Conservation (phyloP, 2,797 vertebrate genomes). For the Acanthis flammea region DNA sequence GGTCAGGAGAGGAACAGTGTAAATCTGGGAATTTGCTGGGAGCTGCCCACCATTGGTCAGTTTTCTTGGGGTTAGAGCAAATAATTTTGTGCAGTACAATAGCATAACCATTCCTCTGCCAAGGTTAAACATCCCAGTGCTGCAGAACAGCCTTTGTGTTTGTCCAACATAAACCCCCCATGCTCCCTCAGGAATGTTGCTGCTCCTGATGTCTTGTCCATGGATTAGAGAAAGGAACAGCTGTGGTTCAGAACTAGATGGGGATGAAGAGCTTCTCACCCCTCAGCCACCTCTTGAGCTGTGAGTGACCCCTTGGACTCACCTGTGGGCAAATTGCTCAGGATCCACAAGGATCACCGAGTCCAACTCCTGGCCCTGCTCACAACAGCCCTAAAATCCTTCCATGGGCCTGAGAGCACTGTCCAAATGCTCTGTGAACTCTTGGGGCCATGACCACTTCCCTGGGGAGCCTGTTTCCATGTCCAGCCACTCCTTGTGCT, state of each 20-base stretch:
- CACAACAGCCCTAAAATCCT: not conserved
- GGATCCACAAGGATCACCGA: not conserved
- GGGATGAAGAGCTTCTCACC: not conserved
- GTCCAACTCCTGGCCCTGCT: not conserved
- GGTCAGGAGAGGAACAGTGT: not conserved
- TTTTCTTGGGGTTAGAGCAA: not conserved
- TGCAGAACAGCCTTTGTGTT: not conserved
- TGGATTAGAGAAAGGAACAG: not conserved
- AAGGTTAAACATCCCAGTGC: conserved; percentile 33
- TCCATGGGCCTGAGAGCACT: not conserved
- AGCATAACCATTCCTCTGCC: not conserved
- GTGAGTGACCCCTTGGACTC: not conserved
- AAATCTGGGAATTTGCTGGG: not conserved
- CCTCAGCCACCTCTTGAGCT: not conserved
- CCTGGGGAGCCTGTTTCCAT: not conserved
- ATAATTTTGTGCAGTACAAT: conserved; percentile 4
- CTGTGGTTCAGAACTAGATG: not conserved
- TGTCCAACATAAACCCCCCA: not conserved
- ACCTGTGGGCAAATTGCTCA: not conserved
- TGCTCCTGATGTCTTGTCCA: not conserved
- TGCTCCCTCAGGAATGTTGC: not conserved
- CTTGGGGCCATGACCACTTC: not conserved
- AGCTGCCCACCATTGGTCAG: not conserved
- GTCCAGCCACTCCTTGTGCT: not conserved
- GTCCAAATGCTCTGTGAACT: not conserved